Evolutionary conservation across 2,797 vertebrate species (phyloP), one percentile per base, ranked within the genome.

Genomic region (Sebastiscus albofasciatus): DNA sequence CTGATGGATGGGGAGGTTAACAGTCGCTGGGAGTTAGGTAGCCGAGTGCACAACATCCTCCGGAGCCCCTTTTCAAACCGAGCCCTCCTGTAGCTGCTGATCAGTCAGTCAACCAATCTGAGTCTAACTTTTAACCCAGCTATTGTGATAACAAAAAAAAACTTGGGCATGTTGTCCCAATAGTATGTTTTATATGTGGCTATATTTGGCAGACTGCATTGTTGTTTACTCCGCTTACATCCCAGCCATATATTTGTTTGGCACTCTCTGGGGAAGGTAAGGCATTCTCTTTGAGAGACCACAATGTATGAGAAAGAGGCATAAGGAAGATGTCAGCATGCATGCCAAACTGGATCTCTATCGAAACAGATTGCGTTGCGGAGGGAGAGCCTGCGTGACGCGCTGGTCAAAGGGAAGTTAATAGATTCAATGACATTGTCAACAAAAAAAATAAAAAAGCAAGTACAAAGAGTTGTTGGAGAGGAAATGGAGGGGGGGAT

Each of bases 1-100:
- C 86, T 94, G 92, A 94, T 87, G 87, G 93, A 94, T 93, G 78
- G 65, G 76, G 82, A 92, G 86, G 90, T 91, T 91, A 87, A 87
- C 79, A 84, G 83, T 89, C 77, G 46, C 80, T 77, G 62, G 75
- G 78, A 88, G 89, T 89, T 83, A 82, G 84, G 67, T 61, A 85
- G 74, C 83, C 8, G 34, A 16, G 75, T 52, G 67, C 79, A 86
- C 75, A 87, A 46, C 75, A 74, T 79, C 79, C 87, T 88, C 85
- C 13, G 56, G 76, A 89, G 80, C 79, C 80, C 74, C 80, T 80
- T 87, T 74, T 59, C 80, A 76, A 72, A 75, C 33, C 20, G 70
- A 78, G 75, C 64, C 67, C 69, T 79, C 81, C 81, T 81, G 79
- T 59, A 84, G 75, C 70, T 24, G 33, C 76, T 58, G 60, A 42